These are phyloP conservation scores for Caenorhabditis wallacei DNA, from an alignment of 2,888 invertebrate genomes.

Conservation along the genomic window DNA sequence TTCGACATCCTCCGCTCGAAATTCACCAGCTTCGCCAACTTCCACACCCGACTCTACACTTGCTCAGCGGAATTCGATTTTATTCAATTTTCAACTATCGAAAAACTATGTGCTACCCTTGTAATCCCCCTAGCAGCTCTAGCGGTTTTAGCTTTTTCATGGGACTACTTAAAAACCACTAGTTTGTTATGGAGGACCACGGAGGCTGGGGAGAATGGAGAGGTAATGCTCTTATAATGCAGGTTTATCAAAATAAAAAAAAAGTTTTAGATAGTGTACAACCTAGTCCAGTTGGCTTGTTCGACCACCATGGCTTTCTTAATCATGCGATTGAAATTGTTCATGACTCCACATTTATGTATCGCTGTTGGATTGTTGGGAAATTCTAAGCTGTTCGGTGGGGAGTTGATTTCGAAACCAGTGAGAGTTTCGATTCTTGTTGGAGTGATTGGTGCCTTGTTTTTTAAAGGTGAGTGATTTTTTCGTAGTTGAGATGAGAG, in stretches of 20 bases:
- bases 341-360: conserved; percentile 90
- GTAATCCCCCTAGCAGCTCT: conserved; percentile 86
- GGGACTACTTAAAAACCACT: conserved; percentile 53
- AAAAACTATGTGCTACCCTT: conserved; percentile 86
- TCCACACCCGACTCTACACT: conserved; percentile 90
- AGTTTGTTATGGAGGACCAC: conserved; percentile 39
- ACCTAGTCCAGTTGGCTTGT: conserved; percentile 88
- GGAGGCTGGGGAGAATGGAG: conserved; percentile 36
- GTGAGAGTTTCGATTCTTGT: conserved; percentile 46
- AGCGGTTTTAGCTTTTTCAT: conserved; percentile 80
- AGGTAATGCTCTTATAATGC: conserved; percentile 4
- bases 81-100: conserved; percentile 85
- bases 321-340: conserved; percentile 90
- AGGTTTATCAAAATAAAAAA: too few relatives aligned
- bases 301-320: conserved; percentile 89
- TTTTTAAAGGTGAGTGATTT: conserved; percentile 45
- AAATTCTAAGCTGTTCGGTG: conserved; percentile 59
- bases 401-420: conserved; percentile 13
- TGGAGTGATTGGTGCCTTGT: conserved; percentile 49
- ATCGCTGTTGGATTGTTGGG: conserved; percentile 88
- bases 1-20: conserved; percentile 89
- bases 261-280: conserved; percentile 85
- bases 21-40: conserved; percentile 87
- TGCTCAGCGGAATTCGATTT: conserved; percentile 90
- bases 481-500: conserved; percentile 1